Evolutionary conservation across 2,888 invertebrate species (phyloP).

Genomic region (Nomada hirtipes): DNA sequence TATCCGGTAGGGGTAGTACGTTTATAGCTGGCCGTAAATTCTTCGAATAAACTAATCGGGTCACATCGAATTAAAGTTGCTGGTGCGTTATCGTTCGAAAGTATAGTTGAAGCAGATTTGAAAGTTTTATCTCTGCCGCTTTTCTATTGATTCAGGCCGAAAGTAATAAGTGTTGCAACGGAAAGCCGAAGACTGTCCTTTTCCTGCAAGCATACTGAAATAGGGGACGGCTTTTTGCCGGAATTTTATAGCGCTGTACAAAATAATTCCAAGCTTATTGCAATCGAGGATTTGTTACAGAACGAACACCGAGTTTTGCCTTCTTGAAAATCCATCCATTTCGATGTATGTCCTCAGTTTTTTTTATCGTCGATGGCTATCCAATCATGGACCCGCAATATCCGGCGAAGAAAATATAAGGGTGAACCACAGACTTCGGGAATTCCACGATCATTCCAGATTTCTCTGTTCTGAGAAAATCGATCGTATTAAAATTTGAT

Average conservation of each 20-base stretch:
- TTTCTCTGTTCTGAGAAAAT: neutral
- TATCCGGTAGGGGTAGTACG: neutral
- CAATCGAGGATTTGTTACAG: neutral
- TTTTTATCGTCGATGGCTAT: slow-evolving; percentile 47
- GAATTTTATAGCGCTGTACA: neutral
- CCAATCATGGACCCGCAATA: slow-evolving; percentile 49
- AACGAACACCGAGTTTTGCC: neutral
- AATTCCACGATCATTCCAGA: slow-evolving; percentile 9
- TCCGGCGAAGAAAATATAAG: slow-evolving; percentile 38
- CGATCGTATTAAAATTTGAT: slow-evolving; percentile 42
- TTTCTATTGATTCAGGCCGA: neutral
- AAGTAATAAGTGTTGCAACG: neutral
- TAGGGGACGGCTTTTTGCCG: too few relatives aligned
- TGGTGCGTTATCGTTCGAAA: neutral
- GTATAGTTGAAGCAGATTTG: slow-evolving; percentile 3
- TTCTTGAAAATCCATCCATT: slow-evolving; percentile 38
- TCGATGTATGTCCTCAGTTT: slow-evolving; percentile 32
- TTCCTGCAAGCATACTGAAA: neutral
- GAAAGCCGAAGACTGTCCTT: neutral
- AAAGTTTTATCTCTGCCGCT: neutral
- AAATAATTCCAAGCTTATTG: slow-evolving; percentile 17
- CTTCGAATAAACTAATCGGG: slow-evolving; percentile 14
- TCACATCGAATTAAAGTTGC: slow-evolving; percentile 9
- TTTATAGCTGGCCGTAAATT: neutral
- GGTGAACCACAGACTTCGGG: slow-evolving; percentile 6